These are phyloP conservation scores for Electrophaes corylata DNA, from an alignment of 2,888 invertebrate genomes.

Conservation along the genomic window DNA sequence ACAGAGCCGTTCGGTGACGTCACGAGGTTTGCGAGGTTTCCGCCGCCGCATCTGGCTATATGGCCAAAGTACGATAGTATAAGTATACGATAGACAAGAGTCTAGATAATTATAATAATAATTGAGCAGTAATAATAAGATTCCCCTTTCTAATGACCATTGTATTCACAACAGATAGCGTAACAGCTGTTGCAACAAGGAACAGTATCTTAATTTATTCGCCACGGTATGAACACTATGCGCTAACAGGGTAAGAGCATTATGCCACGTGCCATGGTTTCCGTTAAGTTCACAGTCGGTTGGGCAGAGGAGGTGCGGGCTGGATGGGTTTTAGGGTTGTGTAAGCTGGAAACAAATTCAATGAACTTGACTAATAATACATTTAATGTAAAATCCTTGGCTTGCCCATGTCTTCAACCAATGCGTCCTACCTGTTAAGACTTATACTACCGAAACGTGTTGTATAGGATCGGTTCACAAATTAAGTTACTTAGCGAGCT, in stretches of 20 bases:
- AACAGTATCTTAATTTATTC: conserved; percentile 30
- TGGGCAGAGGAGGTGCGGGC: conserved; percentile 46
- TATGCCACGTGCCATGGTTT: conserved; percentile 39
- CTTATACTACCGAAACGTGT: too few relatives aligned
- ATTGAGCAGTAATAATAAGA: conserved; percentile 12
- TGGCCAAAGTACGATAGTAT: too few relatives aligned
- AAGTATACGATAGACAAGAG: too few relatives aligned
- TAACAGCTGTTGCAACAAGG: conserved; percentile 31
- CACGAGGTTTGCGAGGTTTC: too few relatives aligned
- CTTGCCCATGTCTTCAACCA: too few relatives aligned
- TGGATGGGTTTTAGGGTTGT: conserved; percentile 25
- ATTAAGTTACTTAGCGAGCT: too few relatives aligned
- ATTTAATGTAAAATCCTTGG: too few relatives aligned
- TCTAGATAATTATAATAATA: not conserved
- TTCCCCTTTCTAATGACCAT: conserved; percentile 14
- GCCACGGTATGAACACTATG: conserved; percentile 24
- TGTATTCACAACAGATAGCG: conserved; percentile 17
- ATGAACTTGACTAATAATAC: too few relatives aligned
- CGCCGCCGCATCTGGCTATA: too few relatives aligned
- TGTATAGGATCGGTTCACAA: too few relatives aligned
- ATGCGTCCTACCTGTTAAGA: too few relatives aligned
- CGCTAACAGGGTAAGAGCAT: conserved; percentile 24
- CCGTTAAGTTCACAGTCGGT: conserved; percentile 53
- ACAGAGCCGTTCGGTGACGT: too few relatives aligned
- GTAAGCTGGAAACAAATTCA: conserved; percentile 5